Base-by-base conservation (phyloP, 2,113 vertebrate genomes). In the Oophaga pumilio region DNA sequence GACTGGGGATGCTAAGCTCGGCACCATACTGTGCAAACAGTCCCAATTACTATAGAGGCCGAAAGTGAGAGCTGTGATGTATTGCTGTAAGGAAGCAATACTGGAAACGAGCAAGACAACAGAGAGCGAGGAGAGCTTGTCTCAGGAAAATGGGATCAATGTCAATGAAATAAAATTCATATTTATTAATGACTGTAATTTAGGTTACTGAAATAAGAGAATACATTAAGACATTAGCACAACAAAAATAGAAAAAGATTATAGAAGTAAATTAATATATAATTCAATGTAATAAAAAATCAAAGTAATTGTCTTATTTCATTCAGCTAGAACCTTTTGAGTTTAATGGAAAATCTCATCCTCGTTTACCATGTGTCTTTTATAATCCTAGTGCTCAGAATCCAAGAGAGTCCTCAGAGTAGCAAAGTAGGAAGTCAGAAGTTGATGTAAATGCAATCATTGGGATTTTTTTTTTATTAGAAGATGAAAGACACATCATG, bases 41-140 rank as follows among this genome's bases (percentile, higher is more conserved):
- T 59, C 52, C 76, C 76, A 79, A 57, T 79, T 57, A 79, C 53
- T 79, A 79, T 28, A 14, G 22, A 57, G 76, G 53, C n/a, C 18
- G 76, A 28, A 57, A 26, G 53, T 57, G 52, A 28, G 6, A 79
- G 14, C 14, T 79, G 17, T 79, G 52, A 56, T 57, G 26, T 22
- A 82, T 82, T 43, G 18, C 79, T 43, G 56, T 57, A 57, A 24
- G 76, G 49, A 53, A 56, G 71, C 71, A 74, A 74, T 49, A 9
- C 71, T 50, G 33, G 43, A 74, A 74, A 74, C 8, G 11, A 50
- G 71, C 71, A 50, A 50, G 43, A 22, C 71, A 43, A 50, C 8
- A 12, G 71, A 74, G 18, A 74, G 68, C 68, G 3, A 12, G 24
- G 12, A 20, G 20, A 64, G 64, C 64, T 66, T 7, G 24, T 14